Conservation (phyloP, 2,797 vertebrate species). For the Argya squamiceps region DNA sequence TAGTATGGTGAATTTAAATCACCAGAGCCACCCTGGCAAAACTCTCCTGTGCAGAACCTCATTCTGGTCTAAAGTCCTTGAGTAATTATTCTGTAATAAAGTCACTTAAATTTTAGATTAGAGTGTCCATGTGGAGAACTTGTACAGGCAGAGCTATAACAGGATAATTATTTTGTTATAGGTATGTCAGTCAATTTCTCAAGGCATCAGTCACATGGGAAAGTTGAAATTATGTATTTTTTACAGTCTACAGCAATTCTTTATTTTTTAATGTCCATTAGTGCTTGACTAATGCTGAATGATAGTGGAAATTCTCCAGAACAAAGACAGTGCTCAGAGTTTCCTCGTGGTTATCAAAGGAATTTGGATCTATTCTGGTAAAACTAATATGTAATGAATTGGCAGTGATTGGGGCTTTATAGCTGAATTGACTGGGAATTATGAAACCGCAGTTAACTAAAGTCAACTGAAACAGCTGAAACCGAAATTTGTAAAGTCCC, state of each 20-base stretch:
- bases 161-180: conserved; percentile 65
- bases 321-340: neutral
- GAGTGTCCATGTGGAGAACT: conserved; percentile 45
- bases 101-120: conserved; percentile 58
- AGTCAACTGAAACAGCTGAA: neutral
- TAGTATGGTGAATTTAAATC: conserved; percentile 46
- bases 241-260: conserved; percentile 27
- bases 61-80: conserved; percentile 29
- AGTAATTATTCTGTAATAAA: conserved; percentile 66
- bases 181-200: conserved; percentile 46
- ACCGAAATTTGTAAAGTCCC: neutral
- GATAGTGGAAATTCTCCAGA: conserved; percentile 25
- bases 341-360: neutral
- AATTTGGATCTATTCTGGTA: conserved; percentile 37
- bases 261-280: conserved; percentile 56
- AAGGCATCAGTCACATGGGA: neutral
- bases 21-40: neutral
- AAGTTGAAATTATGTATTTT: conserved; percentile 39
- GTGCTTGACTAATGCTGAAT: conserved; percentile 32
- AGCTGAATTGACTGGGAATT: conserved; percentile 24
- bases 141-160: conserved; percentile 40
- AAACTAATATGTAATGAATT: conserved; percentile 15
- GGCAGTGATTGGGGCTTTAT: neutral
- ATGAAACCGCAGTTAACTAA: neutral
- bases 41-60: conserved; percentile 36